phyloP scores from a whole-genome alignment of 2,113 vertebrate species.

The Neodon shergylaensis region DNA sequence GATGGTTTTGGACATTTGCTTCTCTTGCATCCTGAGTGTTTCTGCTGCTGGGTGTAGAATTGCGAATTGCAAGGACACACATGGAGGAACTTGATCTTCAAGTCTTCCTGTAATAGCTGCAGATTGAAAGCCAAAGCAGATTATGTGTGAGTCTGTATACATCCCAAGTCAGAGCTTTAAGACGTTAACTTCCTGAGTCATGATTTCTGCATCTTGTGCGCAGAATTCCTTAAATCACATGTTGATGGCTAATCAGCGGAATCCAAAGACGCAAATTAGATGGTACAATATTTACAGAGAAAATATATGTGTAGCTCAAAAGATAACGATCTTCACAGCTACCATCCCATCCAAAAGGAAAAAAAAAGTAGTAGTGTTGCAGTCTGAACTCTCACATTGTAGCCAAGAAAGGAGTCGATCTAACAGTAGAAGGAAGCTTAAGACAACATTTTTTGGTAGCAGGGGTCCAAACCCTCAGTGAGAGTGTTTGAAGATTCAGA shows the following conservation, averaged over 20 bases:
- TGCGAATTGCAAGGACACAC: conserved; percentile 44
- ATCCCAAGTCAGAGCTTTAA: conserved; percentile 68
- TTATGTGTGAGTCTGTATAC: conserved; percentile 58
- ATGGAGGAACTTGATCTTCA: conserved; percentile 40
- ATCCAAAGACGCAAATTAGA: conserved; percentile 77
- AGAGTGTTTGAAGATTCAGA: conserved; percentile 57
- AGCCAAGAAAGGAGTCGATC: conserved; percentile 39
- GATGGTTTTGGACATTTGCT: conserved; percentile 45
- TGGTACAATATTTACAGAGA: conserved; percentile 76
- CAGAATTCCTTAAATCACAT: conserved; percentile 72
- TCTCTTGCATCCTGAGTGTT: conserved; percentile 15
- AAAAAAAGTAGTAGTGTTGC: conserved; percentile 42
- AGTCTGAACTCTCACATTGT: conserved; percentile 63
- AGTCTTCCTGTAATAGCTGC: conserved; percentile 50
- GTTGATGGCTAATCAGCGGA: conserved; percentile 75
- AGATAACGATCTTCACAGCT: conserved; percentile 61
- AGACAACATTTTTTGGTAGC: conserved; percentile 25
- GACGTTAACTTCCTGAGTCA: conserved; percentile 70
- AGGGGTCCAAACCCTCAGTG: conserved; percentile 31
- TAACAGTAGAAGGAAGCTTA: conserved; percentile 14
- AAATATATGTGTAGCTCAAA: conserved; percentile 71
- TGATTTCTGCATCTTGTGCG: conserved; percentile 71
- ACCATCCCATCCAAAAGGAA: neutral
- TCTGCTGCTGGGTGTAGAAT: conserved; percentile 50
- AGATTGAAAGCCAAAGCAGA: conserved; percentile 59